Evolutionary conservation across 2,888 invertebrate genomes (phyloP), one percentile per base, ranked within the genome.

Genomic region (Agonopterix arenella): DNA sequence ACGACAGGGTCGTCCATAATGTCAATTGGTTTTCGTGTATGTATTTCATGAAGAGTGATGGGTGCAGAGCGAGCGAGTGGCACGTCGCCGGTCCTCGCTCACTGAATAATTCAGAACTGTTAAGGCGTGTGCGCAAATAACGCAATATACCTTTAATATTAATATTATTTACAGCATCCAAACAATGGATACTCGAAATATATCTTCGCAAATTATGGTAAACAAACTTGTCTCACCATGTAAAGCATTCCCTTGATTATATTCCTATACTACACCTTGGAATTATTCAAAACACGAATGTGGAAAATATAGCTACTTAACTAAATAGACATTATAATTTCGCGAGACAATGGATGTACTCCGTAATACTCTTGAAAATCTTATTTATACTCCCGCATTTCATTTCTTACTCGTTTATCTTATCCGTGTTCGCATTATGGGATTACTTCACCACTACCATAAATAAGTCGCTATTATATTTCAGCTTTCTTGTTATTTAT

Each of bases 91-190:
- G 5, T 28, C 57, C 53, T 10, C 9, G 58, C 53, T 66, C 64
- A 55, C 62, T 86, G 84, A 86, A 86, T 85, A 60, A 85, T 88
- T 84, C 82, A 68, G 68, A 78, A 78, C 78, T 78, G 77, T 83
- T 75, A 70, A 79, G 70, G 68, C 72, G 72, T 79, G 74, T 76
- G 74, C 77, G 67, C 73, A 79, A 83, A 81, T 78, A 76, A 66
- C 53, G 64, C 77, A 73, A 80, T 82, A 80, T 79, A 73, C 75
- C 64, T 80, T 80, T 76, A 83, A 80, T 84, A 84, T 85, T 84
- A 73, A 82, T 75, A 73, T 75, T 77, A 79, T 73, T 13, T 75
- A 67, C 71, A 62, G 51, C 64, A 67, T 64, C 66, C 13, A 28
- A 66, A 67, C 69, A 76, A 72, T 74, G 68, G 78, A 73, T 76